phyloP scores from a whole-genome alignment of 2,888 invertebrate genomes.

The Camptogramma bilineatum region DNA sequence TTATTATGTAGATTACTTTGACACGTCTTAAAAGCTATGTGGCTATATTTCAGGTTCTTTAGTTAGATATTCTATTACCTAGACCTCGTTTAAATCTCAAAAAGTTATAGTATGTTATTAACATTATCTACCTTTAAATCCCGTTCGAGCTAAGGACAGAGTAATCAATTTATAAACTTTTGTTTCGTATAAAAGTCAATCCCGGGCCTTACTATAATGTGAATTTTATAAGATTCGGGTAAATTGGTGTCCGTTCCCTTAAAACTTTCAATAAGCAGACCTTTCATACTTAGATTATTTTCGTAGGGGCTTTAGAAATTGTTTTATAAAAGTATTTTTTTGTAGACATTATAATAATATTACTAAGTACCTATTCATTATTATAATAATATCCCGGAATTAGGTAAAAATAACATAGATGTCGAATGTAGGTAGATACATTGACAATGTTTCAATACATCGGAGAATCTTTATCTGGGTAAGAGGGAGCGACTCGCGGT shows the following conservation, averaged over 20 bases:
- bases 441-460: no score
- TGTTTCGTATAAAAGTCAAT: conserved; percentile 23
- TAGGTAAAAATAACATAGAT: no score
- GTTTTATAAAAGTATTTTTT: neutral
- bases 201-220: conserved; percentile 21
- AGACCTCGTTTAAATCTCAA: neutral
- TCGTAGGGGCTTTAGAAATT: neutral
- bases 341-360: no score
- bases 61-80: neutral
- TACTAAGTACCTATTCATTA: no score
- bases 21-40: no score
- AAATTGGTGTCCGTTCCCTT: neutral
- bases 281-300: neutral
- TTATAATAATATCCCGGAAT: no score
- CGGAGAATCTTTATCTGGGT: no score
- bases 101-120: neutral
- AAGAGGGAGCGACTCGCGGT: no score
- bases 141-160: conserved; percentile 5
- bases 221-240: conserved; percentile 20
- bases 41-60: no score
- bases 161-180: conserved; percentile 24
- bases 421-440: no score
- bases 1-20: no score
- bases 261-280: conserved; percentile 11
- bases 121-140: conserved; percentile 8